phyloP scores from a whole-genome alignment of 2,113 vertebrate species.

The Cebidichthys violaceus region DNA sequence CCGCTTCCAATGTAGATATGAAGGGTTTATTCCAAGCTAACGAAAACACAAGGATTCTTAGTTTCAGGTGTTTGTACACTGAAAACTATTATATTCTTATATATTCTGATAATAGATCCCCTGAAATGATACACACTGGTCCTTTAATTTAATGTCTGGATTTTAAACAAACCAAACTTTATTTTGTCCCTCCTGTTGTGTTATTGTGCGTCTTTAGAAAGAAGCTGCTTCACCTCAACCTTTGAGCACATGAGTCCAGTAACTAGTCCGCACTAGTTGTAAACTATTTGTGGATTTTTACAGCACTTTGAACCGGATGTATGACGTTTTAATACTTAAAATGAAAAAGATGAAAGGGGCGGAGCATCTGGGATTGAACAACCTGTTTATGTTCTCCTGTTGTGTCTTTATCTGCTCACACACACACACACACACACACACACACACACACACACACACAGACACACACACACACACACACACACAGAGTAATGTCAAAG shows the following conservation, averaged over 20 bases:
- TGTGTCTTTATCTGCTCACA: slow-evolving; percentile 18
- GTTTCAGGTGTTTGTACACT: too few relatives aligned
- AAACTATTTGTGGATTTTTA: not conserved
- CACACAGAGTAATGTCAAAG: not conserved
- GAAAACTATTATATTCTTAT: too few relatives aligned
- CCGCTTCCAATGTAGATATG: too few relatives aligned
- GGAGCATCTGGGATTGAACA: not conserved
- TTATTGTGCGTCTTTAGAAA: not conserved
- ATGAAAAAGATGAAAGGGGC: not conserved
- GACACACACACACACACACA: slow-evolving; percentile 1
- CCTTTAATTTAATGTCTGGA: not conserved
- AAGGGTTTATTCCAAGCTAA: too few relatives aligned
- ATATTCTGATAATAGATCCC: too few relatives aligned
- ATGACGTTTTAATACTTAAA: not conserved
- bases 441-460: slow-evolving; percentile 8
- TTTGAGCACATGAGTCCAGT: too few relatives aligned
- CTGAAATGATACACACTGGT: too few relatives aligned
- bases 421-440: slow-evolving; percentile 2
- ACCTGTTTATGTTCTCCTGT: slow-evolving; percentile 3
- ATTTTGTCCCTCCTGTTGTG: not conserved
- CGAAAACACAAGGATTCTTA: too few relatives aligned
- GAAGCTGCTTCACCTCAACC: not conserved
- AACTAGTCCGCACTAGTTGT: not conserved
- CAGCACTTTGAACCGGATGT: not conserved
- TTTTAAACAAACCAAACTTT: not conserved